These are phyloP conservation scores for Bombus impatiens DNA, from an alignment of 1,140 invertebrate species.

Conservation along the genomic window DNA sequence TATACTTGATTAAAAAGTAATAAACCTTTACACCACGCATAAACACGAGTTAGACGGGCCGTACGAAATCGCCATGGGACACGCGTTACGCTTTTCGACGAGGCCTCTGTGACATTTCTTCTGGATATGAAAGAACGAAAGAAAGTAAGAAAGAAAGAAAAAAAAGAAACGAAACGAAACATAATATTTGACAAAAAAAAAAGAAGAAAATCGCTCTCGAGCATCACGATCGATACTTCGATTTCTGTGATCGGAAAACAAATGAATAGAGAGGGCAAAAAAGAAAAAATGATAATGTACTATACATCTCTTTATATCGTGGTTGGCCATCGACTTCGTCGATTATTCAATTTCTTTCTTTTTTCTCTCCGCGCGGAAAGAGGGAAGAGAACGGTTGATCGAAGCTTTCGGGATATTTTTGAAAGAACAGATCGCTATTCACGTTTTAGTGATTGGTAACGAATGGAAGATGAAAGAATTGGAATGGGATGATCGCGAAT, in stretches of 20 bases:
- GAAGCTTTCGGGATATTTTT: background rate
- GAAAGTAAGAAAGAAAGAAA: background rate
- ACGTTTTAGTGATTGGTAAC: conserved; percentile 54
- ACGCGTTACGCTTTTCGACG: conserved; percentile 42
- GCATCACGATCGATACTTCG: background rate
- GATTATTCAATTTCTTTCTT: background rate
- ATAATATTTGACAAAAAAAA: no score
- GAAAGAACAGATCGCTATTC: conserved; percentile 27
- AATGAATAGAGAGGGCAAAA: no score
- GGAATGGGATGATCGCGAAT: no score
- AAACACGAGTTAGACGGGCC: conserved; percentile 68
- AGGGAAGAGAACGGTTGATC: background rate
- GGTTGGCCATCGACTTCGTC: background rate
- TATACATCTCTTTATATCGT: background rate
- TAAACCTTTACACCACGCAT: conserved; percentile 71
- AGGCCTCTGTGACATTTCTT: background rate
- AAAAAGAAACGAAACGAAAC: background rate
- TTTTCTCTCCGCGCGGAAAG: background rate
- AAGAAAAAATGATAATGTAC: no score
- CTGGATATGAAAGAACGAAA: background rate
- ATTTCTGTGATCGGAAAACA: background rate
- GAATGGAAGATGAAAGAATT: background rate
- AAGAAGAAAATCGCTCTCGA: background rate
- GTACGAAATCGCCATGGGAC: conserved; percentile 67
- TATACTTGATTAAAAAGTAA: conserved; percentile 76